A percentile compares a stretch with the other conserved stretches of the same genome.
Conservation (phyloP, 1,140 invertebrate genomes). For the Ladona fulva region DNA sequence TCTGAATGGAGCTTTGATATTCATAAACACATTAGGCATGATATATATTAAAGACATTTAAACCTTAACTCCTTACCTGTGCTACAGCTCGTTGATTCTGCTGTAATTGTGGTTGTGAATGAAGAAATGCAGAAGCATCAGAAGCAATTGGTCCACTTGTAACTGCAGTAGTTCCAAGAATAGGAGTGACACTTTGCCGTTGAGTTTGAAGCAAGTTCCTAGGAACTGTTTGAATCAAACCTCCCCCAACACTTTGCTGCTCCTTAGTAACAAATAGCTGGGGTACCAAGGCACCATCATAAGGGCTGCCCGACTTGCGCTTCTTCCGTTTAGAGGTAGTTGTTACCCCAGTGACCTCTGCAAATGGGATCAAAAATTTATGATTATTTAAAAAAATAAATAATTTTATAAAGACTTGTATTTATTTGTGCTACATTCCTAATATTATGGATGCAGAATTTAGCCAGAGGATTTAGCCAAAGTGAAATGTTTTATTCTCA, state of each 20-base stretch:
- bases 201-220: background rate
- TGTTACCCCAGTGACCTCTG: background rate
- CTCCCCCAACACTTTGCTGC: background rate
- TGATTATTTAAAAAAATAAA: too few relatives aligned
- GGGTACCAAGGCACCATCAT: background rate
- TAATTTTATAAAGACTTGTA: too few relatives aligned
- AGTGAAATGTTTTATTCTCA: too few relatives aligned
- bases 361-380: too few relatives aligned
- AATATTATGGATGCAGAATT: too few relatives aligned
- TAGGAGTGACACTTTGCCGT: background rate
- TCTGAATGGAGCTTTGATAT: too few relatives aligned
- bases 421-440: too few relatives aligned
- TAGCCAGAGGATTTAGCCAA: too few relatives aligned
- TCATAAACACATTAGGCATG: too few relatives aligned
- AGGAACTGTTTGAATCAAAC: background rate
- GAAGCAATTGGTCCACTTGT: background rate
- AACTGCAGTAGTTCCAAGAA: background rate
- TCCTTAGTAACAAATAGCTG: background rate
- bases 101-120: background rate
- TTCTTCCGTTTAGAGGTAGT: background rate
- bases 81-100: background rate
- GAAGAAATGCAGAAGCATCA: background rate
- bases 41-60: background rate
- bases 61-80: background rate
- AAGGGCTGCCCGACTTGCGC: background rate